Percentiles rank a stretch among this genome's conserved stretches.
These are phyloP conservation scores for Chaetorhynchus papuensis DNA, from an alignment of 2,113 vertebrate genomes.

Conservation along the genomic window DNA sequence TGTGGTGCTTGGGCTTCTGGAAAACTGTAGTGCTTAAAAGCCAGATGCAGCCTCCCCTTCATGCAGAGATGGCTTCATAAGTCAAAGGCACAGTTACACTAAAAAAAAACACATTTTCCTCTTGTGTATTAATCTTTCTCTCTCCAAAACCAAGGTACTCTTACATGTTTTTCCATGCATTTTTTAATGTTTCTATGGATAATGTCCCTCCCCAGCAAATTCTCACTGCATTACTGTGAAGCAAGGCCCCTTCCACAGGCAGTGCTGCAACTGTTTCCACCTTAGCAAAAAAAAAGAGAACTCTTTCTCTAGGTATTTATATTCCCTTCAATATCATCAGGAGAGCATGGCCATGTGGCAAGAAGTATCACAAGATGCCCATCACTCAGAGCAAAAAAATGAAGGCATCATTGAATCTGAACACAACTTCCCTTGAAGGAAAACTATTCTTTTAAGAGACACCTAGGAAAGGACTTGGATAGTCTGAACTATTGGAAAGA, in stretches of 20 bases:
- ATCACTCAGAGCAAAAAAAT: background rate
- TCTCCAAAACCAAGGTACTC: background rate
- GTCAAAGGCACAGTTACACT: background rate
- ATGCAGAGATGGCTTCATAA: background rate
- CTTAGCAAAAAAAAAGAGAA: background rate
- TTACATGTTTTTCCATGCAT: background rate
- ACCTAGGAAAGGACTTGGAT: background rate
- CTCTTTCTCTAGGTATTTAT: background rate
- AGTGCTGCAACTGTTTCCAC: background rate
- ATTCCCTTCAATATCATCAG: background rate
- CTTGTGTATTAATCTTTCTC: background rate
- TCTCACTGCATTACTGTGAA: background rate
- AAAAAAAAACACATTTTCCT: background rate
- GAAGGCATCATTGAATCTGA: background rate
- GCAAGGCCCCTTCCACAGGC: background rate
- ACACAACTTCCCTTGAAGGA: background rate
- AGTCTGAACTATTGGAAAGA: background rate
- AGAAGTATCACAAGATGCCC: background rate
- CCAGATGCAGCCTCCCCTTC: background rate
- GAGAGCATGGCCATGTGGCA: background rate
- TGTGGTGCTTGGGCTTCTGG: background rate
- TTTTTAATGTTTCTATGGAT: background rate
- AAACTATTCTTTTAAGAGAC: background rate
- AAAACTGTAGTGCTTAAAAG: background rate
- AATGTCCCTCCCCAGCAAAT: background rate